Base-by-base conservation (phyloP, 2,797 vertebrate genomes). In the Melanogrammus aeglefinus region DNA sequence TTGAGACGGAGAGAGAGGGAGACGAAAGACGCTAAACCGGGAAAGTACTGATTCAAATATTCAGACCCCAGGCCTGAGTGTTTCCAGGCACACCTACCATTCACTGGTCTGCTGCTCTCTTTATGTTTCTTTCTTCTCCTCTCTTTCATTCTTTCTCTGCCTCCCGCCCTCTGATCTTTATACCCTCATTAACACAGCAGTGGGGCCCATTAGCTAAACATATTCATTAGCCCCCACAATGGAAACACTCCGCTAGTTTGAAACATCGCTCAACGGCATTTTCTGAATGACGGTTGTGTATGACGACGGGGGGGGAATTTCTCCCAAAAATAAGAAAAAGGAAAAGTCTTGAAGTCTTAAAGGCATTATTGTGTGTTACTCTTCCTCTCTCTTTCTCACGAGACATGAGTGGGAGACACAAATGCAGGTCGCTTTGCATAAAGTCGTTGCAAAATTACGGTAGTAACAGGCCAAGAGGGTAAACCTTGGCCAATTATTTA, bases 11-110 rank as follows among this genome's bases (percentile, higher is more conserved):
- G 24, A 27, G 66, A 69, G 66, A 69, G 57, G n/a, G 57, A 66
- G 14, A 66, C 1, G n/a, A 21, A 69, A 69, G 66, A 69, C 1
- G 66, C 9, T 7, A 29, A 69, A 69, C n/a, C 9, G 9, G 66
- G 1, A 29, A 29, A 29, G 66, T 24, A 12, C n/a, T 0, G 27
- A 69, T 69, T 24, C 14, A 1, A 16, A 39, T 77, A 21, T 21
- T 77, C 76, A 76, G 63, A 82, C 76, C 72, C 66, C n/a, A n/a
- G 72, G 73, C 79, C 74, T 76, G 74, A 36, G 27, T 3, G 47
- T 51, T 51, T 18, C 31, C 66, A 39, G 78, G 16, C 82, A 72
- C 80, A 35, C 79, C 82, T 79, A 75, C 77, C 70, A 16, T 66
- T 79, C 7, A 83, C 21, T 1, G 39, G 2, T 0, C 36, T 72